phyloP scores from a whole-genome alignment of 1,140 invertebrate genomes.

The Wasmannia auropunctata region DNA sequence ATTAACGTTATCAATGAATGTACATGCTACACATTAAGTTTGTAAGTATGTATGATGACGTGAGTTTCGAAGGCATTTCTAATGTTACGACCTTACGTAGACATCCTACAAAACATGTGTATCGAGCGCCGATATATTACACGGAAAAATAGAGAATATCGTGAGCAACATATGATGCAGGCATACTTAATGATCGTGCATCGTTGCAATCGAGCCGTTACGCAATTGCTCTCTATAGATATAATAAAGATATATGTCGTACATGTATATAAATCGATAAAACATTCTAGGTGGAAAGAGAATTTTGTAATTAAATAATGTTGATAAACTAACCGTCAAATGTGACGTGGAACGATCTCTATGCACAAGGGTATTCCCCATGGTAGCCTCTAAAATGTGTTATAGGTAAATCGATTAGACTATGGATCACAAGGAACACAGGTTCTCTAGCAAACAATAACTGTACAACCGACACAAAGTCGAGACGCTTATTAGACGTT shows the following conservation, averaged over 20 bases:
- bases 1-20: slow-evolving; percentile 6
- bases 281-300: slow-evolving; percentile 31
- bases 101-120: slow-evolving; percentile 11
- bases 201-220: slow-evolving; percentile 34
- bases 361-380: slow-evolving; percentile 73
- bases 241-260: background rate
- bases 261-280: slow-evolving; percentile 12
- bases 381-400: slow-evolving; percentile 76
- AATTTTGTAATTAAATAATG: slow-evolving; percentile 43
- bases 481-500: slow-evolving; percentile 44
- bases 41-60: slow-evolving; percentile 7
- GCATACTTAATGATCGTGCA: slow-evolving; percentile 54
- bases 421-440: slow-evolving; percentile 23
- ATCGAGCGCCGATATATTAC: slow-evolving; percentile 15
- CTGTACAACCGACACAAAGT: slow-evolving; percentile 19
- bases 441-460: slow-evolving; percentile 52
- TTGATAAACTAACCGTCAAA: slow-evolving; percentile 76
- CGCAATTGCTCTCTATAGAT: slow-evolving; percentile 18
- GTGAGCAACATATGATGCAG: slow-evolving; percentile 53
- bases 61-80: slow-evolving; percentile 31
- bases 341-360: slow-evolving; percentile 54
- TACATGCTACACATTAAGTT: slow-evolving; percentile 37
- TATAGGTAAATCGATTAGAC: slow-evolving; percentile 71
- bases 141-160: slow-evolving; percentile 24
- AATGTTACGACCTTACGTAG: background rate